phyloP scores from a whole-genome alignment of 2,113 vertebrate genomes.

The Lepidothrix coronata region DNA sequence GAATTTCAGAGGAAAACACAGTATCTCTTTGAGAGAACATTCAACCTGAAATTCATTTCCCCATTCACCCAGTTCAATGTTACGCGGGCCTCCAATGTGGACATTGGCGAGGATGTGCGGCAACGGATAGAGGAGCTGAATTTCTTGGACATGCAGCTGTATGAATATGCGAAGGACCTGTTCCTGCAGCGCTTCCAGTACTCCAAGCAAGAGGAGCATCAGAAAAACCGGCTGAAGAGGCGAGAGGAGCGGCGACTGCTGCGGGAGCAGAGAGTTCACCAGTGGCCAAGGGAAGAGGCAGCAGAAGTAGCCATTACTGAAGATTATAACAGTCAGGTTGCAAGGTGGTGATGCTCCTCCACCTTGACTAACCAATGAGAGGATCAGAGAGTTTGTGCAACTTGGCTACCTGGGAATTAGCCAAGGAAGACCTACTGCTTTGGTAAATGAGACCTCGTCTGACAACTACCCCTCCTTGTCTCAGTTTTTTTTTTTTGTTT shows the following conservation, averaged over 20 bases:
- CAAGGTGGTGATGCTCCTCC: conserved; percentile 84
- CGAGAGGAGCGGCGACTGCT: conserved; percentile 85
- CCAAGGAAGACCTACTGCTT: not conserved
- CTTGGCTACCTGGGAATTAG: not conserved
- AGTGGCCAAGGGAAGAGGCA: conserved; percentile 69
- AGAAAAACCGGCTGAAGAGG: conserved; percentile 84
- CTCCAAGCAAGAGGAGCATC: conserved; percentile 88
- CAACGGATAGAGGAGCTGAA: conserved; percentile 90
- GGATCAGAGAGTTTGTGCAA: not conserved
- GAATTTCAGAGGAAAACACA: conserved; percentile 98
- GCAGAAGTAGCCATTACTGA: conserved; percentile 81
- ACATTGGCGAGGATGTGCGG: conserved; percentile 84
- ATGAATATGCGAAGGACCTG: conserved; percentile 92
- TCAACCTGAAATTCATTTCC: conserved; percentile 94
- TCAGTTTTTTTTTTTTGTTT: conserved; percentile 41
- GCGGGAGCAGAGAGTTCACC: conserved; percentile 80
- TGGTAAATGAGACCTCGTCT: not conserved
- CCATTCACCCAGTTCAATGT: conserved; percentile 97
- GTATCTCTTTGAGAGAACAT: conserved; percentile 97
- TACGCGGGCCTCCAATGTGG: conserved; percentile 92
- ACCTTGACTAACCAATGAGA: not conserved
- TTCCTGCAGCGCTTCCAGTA: conserved; percentile 95
- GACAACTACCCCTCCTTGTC: not conserved
- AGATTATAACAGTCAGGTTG: conserved; percentile 96
- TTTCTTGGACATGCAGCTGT: conserved; percentile 92